Evolutionary conservation across 2,113 vertebrate species (phyloP), one percentile per base, ranked within the genome.

Genomic region (Chaenogobius annularis): DNA sequence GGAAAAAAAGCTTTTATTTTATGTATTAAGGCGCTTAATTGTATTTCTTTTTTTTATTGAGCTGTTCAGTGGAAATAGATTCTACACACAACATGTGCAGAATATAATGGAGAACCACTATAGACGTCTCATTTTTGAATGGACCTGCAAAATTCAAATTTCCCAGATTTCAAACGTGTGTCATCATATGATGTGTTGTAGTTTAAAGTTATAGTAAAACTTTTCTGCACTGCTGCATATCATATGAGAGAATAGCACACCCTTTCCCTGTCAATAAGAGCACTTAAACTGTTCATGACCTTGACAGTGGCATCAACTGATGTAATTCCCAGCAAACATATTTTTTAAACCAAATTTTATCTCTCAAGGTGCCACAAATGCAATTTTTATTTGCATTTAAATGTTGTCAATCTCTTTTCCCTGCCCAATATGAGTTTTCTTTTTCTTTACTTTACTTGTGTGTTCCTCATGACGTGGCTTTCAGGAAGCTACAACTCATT

Each of bases 311-410:
- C 70, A 19, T 10, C 13, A 70, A 72, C 14, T 69, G 71, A 78
- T 70, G 77, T 75, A 19, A 75, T 74, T 79, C 74, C 64, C 40
- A 31, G 73, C 31, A 63, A 63, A 63, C 35, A 40, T 63, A 40
- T 40, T 17, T 63, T 37, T 46, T 13, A 6, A 40, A 63, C 17
- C 35, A 63, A n/a, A 78, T 79, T 61, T 68, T 47, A 5, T 10
- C 8, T 59, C 7, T 10, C 6, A 43, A 17, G 5, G 61, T 61
- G 63, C 40, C 10, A 62, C 31, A 70, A 77, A 67, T 46, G 68
- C 59, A 70, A 63, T 71, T 79, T 77, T 37, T 74, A 83, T 83
- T 84, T 70, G 68, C 62, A 82, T 83, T 44, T 70, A 58, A 68
- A 73, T 80, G 74, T 78, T 3, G 35, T 70, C 56, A 13, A 69